Percentiles rank a stretch among this genome's conserved stretches.
phyloP scores from a whole-genome alignment of 1,140 invertebrate genomes.

The Drosophila sproati region DNA sequence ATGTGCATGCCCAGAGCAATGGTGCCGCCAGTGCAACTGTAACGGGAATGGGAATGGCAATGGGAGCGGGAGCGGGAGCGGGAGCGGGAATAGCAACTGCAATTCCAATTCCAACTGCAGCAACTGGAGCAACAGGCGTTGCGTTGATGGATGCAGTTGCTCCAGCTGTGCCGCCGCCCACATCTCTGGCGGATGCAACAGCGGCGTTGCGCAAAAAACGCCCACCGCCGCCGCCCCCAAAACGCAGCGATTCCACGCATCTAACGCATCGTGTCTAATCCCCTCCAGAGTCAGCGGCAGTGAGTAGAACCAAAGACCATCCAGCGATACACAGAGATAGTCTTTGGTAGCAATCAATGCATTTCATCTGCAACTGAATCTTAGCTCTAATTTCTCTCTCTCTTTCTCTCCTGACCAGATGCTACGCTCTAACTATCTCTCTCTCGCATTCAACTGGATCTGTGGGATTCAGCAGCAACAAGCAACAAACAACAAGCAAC shows the following conservation, averaged over 20 bases:
- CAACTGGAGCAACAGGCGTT: not conserved
- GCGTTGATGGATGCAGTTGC: constrained; percentile 1
- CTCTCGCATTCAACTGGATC: too few species aligned
- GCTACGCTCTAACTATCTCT: not conserved
- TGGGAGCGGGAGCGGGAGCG: too few species aligned
- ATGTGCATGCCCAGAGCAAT: constrained; percentile 73
- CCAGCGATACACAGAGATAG: too few species aligned
- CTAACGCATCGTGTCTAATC: constrained; percentile 85
- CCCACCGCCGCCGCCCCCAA: constrained; percentile 91
- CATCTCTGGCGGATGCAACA: constrained; percentile 31
- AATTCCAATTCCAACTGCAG: not conserved
- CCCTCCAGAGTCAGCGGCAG: not conserved
- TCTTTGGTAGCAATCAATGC: too few species aligned
- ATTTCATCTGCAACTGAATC: too few species aligned
- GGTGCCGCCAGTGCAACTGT: constrained; percentile 4
- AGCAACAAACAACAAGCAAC: constrained; percentile 4
- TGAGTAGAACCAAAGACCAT: not conserved
- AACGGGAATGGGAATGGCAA: not conserved
- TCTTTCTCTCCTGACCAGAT: not conserved
- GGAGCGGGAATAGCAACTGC: not conserved
- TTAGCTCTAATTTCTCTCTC: too few species aligned
- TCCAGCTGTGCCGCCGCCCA: constrained; percentile 47
- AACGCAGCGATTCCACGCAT: constrained; percentile 91
- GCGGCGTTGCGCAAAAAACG: constrained; percentile 85
- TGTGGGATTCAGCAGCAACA: not conserved